A percentile compares a stretch with the other conserved stretches of the same genome.
phyloP scores from a whole-genome alignment of 2,113 vertebrate species.

The Emydura subglobosa region DNA sequence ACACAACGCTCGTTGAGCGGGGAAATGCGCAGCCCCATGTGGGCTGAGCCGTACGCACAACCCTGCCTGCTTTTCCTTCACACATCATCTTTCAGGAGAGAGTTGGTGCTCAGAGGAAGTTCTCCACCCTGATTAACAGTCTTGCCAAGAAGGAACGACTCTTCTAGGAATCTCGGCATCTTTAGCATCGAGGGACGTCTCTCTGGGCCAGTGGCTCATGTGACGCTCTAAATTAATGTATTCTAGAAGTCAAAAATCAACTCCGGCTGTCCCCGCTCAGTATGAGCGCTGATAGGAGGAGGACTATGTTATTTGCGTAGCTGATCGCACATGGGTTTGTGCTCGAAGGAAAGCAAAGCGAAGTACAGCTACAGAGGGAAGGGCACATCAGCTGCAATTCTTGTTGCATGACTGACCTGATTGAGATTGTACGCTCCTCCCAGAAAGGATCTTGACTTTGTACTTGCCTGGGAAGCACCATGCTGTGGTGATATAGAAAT shows the following conservation, averaged over 20 bases:
- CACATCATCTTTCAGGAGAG: neutral
- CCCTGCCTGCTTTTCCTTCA: neutral
- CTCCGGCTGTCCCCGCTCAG: neutral
- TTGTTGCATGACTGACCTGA: fast-evolving
- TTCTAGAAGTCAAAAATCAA: neutral
- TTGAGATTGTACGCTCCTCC: fast-evolving
- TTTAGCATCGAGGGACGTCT: neutral
- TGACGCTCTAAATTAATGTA: neutral
- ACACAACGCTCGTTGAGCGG: fast-evolving
- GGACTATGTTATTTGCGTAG: neutral
- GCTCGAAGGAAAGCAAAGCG: neutral
- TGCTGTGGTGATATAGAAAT: fast-evolving
- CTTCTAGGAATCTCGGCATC: neutral
- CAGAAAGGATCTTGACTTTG: neutral
- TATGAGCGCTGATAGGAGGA: neutral
- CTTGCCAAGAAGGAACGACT: neutral
- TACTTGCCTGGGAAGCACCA: fast-evolving
- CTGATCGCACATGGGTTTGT: fast-evolving
- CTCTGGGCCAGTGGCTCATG: neutral
- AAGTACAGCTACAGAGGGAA: neutral
- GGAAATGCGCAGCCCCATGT: neutral
- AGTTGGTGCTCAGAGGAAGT: neutral
- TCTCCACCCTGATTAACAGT: no score
- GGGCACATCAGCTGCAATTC: neutral
- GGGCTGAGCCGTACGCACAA: neutral